Evolutionary conservation across 1,140 invertebrate species (phyloP).

Genomic region (Saccostrea glomerata): DNA sequence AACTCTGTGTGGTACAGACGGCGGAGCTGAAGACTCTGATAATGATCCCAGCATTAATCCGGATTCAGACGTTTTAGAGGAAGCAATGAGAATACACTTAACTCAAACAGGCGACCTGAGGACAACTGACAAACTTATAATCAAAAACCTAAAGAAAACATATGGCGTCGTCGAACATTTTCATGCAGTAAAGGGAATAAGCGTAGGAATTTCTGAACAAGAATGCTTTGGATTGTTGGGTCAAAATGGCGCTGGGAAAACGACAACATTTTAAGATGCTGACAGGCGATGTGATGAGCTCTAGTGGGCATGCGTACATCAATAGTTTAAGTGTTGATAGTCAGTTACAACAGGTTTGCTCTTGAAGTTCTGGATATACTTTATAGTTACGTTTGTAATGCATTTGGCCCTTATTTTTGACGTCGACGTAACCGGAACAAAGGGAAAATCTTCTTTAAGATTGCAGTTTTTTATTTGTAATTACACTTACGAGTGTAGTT

Average conservation of each 20-base stretch:
- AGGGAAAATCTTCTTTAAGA: too few relatives aligned
- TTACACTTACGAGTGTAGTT: too few relatives aligned
- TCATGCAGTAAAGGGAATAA: not conserved
- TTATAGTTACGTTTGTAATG: too few relatives aligned
- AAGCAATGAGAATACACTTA: not conserved
- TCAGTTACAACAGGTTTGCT: not conserved
- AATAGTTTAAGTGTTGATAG: conserved; percentile 74
- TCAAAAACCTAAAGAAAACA: not conserved
- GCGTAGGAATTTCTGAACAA: conserved; percentile 31
- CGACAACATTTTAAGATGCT: conserved; percentile 90
- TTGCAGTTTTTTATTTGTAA: too few relatives aligned
- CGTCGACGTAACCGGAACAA: too few relatives aligned
- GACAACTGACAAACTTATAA: not conserved
- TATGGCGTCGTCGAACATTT: conserved; percentile 1
- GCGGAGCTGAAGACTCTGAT: not conserved
- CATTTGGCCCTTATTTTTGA: too few relatives aligned
- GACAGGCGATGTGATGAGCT: conserved; percentile 85
- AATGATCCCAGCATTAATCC: not conserved
- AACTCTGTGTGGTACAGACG: not conserved
- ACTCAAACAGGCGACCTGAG: not conserved
- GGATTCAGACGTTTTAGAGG: not conserved
- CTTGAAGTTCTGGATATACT: not conserved
- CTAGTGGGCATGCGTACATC: conserved; percentile 82
- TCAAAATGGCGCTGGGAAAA: conserved; percentile 93
- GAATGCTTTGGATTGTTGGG: conserved; percentile 92